Evolutionary conservation across 1,140 invertebrate species (phyloP), one percentile per base, ranked within the genome.

Genomic region (Contarinia nasturtii): DNA sequence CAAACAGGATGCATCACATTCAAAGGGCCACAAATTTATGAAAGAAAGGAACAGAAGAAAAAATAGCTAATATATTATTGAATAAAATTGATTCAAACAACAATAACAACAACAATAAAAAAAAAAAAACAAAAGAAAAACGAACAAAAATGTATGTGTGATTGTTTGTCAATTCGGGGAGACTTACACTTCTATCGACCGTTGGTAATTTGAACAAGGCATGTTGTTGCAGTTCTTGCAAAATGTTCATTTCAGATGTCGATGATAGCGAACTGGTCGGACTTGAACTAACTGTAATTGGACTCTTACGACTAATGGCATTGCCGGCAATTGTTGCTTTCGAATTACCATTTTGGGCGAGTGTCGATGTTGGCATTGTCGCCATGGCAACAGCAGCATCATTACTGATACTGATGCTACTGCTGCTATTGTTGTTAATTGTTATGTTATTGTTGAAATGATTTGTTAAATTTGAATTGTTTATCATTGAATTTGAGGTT

Each of bases 181-280:
- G 57, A 63, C 61, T 63, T 60, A 63, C 61, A 53, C 59, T 63
- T 53, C 59, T 54, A 53, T 63, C 60, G 48, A 63, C 61, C 43
- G 52, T 53, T 48, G 61, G 61, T 18, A 51, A 55, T 47, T 63
- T 63, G 49, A 63, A 63, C 19, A 63, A 52, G 44, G 61, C 61
- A 60, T 63, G 61, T 49, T 63, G 60, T 51, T 63, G 60, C 40
- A 63, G 52, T 53, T 63, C 61, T 50, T 63, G 60, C 21, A 61
- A 63, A 20, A 63, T 53, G 50, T 63, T 63, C 61, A 63, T 63
- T 51, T 63, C 61, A 47, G 61, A 63, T 27, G 27, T 27, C 33
- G 57, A 60, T 46, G 61, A 61, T 45, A 60, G 44, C 55, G 60
- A 63, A 47, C 61, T 61, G 38, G 59, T 55, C 52, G 59, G 57